Evolutionary conservation across 2,888 invertebrate genomes (phyloP).

Genomic region (Tipula unca): DNA sequence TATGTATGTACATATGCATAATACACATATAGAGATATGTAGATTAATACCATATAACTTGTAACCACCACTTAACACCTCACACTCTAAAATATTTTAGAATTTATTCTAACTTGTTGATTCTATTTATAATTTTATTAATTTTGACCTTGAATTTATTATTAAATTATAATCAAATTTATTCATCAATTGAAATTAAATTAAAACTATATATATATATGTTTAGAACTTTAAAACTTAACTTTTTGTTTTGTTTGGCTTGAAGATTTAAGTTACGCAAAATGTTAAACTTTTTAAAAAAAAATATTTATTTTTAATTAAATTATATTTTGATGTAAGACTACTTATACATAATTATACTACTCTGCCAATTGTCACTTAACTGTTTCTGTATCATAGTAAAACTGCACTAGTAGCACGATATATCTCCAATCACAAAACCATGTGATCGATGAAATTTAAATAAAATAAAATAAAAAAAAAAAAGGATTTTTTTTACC

Average conservation of each 20-base stretch:
- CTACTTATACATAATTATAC: background rate
- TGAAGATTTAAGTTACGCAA: background rate
- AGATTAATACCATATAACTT: background rate
- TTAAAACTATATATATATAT: background rate
- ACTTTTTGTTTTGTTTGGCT: background rate
- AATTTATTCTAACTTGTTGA: slow-evolving; percentile 18
- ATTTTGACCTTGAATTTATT: slow-evolving; percentile 9
- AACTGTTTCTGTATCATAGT: slow-evolving; percentile 27
- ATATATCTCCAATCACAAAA: slow-evolving; percentile 26
- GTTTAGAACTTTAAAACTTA: background rate
- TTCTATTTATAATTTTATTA: background rate
- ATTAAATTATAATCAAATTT: background rate
- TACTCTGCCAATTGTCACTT: slow-evolving; percentile 24
- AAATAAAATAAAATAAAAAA: background rate
- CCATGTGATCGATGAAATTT: slow-evolving; percentile 27
- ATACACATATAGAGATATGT: background rate
- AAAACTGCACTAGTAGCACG: slow-evolving; percentile 25
- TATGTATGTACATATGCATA: background rate
- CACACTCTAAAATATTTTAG: slow-evolving; percentile 15
- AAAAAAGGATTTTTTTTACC: background rate
- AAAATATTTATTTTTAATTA: background rate
- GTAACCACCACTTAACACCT: slow-evolving; percentile 18
- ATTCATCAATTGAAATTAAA: background rate
- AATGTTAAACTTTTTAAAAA: background rate
- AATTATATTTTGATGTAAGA: background rate